Conservation (phyloP, 2,888 invertebrate genomes). For the Athetis lepigone region DNA sequence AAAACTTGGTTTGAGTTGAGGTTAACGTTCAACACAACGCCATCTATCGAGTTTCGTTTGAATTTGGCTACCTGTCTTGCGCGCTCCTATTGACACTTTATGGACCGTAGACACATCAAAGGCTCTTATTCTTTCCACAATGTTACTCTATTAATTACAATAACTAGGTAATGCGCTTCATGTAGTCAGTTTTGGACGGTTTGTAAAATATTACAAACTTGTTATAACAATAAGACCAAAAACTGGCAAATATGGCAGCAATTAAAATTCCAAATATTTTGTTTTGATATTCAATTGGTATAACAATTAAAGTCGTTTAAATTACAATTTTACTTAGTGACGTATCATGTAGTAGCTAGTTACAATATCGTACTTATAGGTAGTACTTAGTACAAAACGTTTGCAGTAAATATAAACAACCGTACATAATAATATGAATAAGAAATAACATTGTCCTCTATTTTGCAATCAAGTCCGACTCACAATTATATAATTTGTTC, state of each 20-base stretch:
- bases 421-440: slow-evolving; percentile 15
- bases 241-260: neutral
- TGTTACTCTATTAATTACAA: too few relatives aligned
- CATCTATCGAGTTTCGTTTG: slow-evolving; percentile 62
- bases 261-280: slow-evolving; percentile 36
- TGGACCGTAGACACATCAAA: too few relatives aligned
- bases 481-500: slow-evolving; percentile 63
- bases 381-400: neutral
- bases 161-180: too few relatives aligned
- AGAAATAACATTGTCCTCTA: slow-evolving; percentile 31
- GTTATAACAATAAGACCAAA: slow-evolving; percentile 10
- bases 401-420: slow-evolving; percentile 17
- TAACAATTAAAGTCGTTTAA: slow-evolving; percentile 29
- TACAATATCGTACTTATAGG: slow-evolving; percentile 6
- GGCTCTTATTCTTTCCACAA: neutral
- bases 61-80: slow-evolving; percentile 53
- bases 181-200: slow-evolving; percentile 3
- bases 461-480: slow-evolving; percentile 47
- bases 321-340: slow-evolving; percentile 15
- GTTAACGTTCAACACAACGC: slow-evolving; percentile 54
- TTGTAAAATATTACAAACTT: slow-evolving; percentile 14
- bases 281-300: slow-evolving; percentile 33
- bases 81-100: slow-evolving; percentile 12
- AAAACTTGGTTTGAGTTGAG: slow-evolving; percentile 8
- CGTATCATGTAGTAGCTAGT: neutral